Percentiles rank a stretch among this genome's conserved stretches.
Evolutionary conservation across 37 sponge, comb jelly and placozoan genomes (phyloP).

Genomic region (Spongia lamella): DNA sequence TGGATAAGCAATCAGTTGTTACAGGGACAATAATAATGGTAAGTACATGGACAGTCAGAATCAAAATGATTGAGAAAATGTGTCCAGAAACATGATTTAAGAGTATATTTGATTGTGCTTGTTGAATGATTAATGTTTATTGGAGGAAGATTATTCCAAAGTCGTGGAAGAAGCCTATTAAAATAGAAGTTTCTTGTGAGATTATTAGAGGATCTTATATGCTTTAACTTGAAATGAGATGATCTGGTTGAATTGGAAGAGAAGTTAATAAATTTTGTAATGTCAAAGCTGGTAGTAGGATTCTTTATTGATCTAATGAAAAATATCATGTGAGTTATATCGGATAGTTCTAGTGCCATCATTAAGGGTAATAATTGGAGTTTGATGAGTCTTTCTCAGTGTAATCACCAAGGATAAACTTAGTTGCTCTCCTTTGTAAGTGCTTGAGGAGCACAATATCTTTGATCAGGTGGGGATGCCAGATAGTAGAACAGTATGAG

Average conservation of each 20-base stretch:
- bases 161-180: too few relatives aligned
- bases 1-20: too few relatives aligned
- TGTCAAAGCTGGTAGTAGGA: not conserved
- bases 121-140: too few relatives aligned
- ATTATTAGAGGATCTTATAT: too few relatives aligned
- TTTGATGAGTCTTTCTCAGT: not conserved
- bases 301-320: conserved; percentile 5
- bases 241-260: not conserved
- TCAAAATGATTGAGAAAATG: too few relatives aligned
- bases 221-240: too few relatives aligned
- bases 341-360: not conserved
- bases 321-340: conserved; percentile 1
- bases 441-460: not conserved
- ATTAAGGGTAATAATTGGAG: not conserved
- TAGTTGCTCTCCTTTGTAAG: conserved; percentile 18
- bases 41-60: too few relatives aligned
- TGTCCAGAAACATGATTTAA: too few relatives aligned
- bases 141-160: too few relatives aligned
- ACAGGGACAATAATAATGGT: too few relatives aligned
- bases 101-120: too few relatives aligned
- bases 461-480: not conserved
- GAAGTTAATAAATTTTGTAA: not conserved
- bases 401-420: not conserved
- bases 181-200: too few relatives aligned
- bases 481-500: not conserved